phyloP scores from a whole-genome alignment of 2,113 vertebrate species.

The Chunga burmeisteri region DNA sequence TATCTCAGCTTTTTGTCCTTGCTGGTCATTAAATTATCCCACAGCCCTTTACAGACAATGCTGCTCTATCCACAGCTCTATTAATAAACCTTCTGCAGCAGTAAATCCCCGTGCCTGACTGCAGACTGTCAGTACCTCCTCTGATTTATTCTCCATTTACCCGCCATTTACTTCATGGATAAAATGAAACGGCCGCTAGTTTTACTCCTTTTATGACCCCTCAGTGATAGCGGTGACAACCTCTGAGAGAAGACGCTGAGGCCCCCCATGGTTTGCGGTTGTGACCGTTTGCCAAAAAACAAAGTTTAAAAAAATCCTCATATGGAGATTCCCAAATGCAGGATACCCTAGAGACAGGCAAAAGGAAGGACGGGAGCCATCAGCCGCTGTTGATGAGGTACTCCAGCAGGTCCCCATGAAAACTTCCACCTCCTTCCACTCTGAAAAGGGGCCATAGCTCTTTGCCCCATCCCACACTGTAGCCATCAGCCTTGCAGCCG shows the following conservation, averaged over 20 bases:
- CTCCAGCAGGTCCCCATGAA: background rate
- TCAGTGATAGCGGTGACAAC: background rate
- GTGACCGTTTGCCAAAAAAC: background rate
- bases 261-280: background rate
- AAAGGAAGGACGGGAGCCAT: background rate
- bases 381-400: accelerated
- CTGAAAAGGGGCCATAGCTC: background rate
- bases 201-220: background rate
- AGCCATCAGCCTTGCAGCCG: background rate
- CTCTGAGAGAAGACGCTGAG: background rate
- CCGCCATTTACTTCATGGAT: background rate
- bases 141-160: conserved; percentile 57
- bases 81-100: conserved; percentile 49
- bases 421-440: background rate
- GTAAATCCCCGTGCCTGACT: conserved; percentile 1
- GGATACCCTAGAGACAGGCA: background rate
- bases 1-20: conserved; percentile 47
- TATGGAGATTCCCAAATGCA: background rate
- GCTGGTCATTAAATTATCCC: conserved; percentile 57
- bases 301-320: background rate
- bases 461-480: background rate
- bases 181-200: background rate
- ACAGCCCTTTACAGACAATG: background rate
- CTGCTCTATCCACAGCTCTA: conserved; percentile 15
- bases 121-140: conserved; percentile 14